phyloP scores from a whole-genome alignment of 2,888 invertebrate species.

The Aquatica leii region DNA sequence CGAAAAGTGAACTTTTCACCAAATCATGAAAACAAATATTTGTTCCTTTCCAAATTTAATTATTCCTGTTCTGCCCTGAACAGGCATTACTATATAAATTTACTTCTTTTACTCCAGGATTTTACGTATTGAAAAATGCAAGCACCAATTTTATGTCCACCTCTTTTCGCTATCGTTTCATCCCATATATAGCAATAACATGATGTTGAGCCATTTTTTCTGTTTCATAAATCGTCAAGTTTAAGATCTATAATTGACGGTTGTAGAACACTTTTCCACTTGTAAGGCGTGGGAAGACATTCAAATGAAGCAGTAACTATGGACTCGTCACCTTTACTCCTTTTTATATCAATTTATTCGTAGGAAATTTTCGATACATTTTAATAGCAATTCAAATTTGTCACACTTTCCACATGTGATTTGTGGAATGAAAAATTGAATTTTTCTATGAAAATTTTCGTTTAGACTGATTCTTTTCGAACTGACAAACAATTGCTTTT shows the following conservation, averaged over 20 bases:
- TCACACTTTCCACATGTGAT: slow-evolving; percentile 21
- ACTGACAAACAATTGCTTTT: slow-evolving; percentile 6
- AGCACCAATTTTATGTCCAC: slow-evolving; percentile 3
- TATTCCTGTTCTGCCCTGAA: no score
- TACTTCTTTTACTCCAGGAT: no score
- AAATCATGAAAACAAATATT: no score
- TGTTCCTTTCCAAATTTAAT: no score
- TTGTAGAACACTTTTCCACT: slow-evolving; percentile 21
- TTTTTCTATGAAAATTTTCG: slow-evolving; percentile 17
- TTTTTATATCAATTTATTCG: slow-evolving; percentile 17
- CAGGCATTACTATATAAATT: no score
- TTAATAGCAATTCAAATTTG: slow-evolving; percentile 20
- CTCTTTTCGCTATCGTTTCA: slow-evolving; percentile 6
- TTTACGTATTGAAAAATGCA: slow-evolving; percentile 4
- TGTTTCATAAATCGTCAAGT: slow-evolving; percentile 13
- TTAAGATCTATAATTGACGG: slow-evolving; percentile 22
- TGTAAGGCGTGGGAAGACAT: slow-evolving; percentile 11
- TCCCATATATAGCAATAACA: slow-evolving; percentile 4
- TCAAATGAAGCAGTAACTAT: slow-evolving; percentile 20
- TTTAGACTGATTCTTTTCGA: slow-evolving; percentile 17
- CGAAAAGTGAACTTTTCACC: no score
- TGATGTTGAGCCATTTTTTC: slow-evolving; percentile 1
- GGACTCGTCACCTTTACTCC: slow-evolving; percentile 14
- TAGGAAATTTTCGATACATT: slow-evolving; percentile 18
- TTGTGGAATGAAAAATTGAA: slow-evolving; percentile 21